Base-by-base conservation (phyloP, 2,888 invertebrate species). In the Ormia ochracea region DNA sequence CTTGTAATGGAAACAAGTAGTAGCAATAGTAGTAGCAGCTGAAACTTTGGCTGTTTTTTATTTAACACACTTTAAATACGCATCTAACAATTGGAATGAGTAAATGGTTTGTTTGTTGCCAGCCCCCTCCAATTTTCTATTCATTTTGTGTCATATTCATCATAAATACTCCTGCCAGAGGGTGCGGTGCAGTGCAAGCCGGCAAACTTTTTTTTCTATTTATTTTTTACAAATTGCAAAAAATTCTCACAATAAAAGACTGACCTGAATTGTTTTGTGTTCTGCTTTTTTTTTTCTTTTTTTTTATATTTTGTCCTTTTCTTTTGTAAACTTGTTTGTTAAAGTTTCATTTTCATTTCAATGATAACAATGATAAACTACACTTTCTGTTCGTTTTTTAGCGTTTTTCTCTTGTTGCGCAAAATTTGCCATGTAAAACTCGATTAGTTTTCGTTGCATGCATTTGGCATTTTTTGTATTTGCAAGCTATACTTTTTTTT, bases 291-390 rank as follows among this genome's bases (percentile, higher is more conserved):
- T n/a, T n/a, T n/a, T n/a, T n/a, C n/a, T n/a, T n/a, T 36, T 54
- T 63, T 58, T 65, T 58, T 21, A 14, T 17, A 17, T 41, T 56
- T 45, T 69, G 68, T 28, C 12, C 14, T 45, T 36, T 45, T 21
- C n/a, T 21, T 50, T 61, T 59, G 17, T 38, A 58, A 43, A 63
- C 38, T 48, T 63, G 61, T 76, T 48, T 38, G 58, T 48, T 45
- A 41, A 23, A 75, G 43, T 63, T 76, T 69, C 61, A 41, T 38
- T 70, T 76, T 70, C 48, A 70, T 70, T 76, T 56, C 21, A 38
- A 26, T 56, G 28, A 50, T 58, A 56, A 56, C 26, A 74, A 58
- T 75, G 33, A 61, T 45, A 68, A 68, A 76, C 54, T 63, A 31
- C 43, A 12, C 56, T 70, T 70, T 73, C 31, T 31, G 23, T 31